Conservation (phyloP, 1,140 invertebrate species). For the Samia ricini region DNA sequence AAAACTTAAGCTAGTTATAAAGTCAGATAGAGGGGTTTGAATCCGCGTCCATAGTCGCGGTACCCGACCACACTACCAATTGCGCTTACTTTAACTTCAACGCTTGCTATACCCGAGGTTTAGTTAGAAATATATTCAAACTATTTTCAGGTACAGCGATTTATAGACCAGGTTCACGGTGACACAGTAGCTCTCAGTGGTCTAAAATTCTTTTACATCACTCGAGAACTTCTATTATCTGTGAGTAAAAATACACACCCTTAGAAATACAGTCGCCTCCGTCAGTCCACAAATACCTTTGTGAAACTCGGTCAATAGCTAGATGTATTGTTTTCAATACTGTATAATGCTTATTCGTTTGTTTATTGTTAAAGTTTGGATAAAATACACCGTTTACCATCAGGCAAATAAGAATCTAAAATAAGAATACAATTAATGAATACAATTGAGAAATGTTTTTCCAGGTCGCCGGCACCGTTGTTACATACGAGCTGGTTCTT, state of each 20-base stretch:
- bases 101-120: background rate
- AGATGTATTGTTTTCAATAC: too few species aligned
- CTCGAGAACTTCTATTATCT: slow-evolving; percentile 77
- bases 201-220: slow-evolving; percentile 80
- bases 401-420: too few species aligned
- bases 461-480: slow-evolving; percentile 83
- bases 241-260: slow-evolving; percentile 54
- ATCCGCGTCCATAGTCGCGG: too few species aligned
- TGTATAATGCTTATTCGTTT: too few species aligned
- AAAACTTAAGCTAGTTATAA: too few species aligned
- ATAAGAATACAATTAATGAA: too few species aligned
- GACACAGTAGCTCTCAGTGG: slow-evolving; percentile 79
- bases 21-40: too few species aligned
- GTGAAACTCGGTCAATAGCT: background rate
- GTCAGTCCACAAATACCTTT: background rate
- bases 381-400: too few species aligned
- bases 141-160: slow-evolving; percentile 74
- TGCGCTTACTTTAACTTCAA: background rate
- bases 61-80: too few species aligned
- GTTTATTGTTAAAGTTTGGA: too few species aligned
- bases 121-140: background rate
- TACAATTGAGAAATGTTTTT: background rate
- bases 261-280: background rate
- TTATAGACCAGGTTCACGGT: slow-evolving; percentile 78
- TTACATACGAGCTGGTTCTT: slow-evolving; percentile 84